Percentiles rank a stretch among this genome's conserved stretches.
phyloP scores from a whole-genome alignment of 1,140 invertebrate species.

The Scaptomyza montana region DNA sequence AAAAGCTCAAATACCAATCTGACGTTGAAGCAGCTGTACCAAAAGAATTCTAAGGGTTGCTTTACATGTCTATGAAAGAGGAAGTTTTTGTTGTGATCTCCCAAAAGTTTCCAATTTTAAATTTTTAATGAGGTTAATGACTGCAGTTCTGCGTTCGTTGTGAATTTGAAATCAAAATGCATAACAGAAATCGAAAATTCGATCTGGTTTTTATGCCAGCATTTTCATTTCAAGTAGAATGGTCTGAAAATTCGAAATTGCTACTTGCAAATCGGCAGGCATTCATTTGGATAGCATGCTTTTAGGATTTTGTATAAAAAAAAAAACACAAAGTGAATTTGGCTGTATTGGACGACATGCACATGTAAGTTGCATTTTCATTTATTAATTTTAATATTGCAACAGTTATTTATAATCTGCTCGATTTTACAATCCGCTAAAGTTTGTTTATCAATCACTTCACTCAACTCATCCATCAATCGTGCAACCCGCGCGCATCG shows the following conservation, averaged over 20 bases:
- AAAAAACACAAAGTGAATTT: too few relatives aligned
- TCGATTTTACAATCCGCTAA: too few relatives aligned
- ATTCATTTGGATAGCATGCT: not conserved
- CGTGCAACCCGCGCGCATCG: not conserved
- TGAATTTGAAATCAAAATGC: constrained; percentile 1
- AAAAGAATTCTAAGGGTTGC: not conserved
- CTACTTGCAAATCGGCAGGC: not conserved
- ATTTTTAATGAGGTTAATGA: too few relatives aligned
- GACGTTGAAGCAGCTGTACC: constrained; percentile 13
- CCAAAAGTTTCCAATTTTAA: too few relatives aligned
- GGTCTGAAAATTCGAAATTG: not conserved
- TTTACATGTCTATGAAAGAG: not conserved
- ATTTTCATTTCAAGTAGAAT: not conserved
- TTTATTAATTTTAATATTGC: too few relatives aligned
- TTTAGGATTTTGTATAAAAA: not conserved
- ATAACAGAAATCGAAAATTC: not conserved
- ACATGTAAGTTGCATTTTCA: too few relatives aligned
- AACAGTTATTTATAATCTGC: too few relatives aligned
- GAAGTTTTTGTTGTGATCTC: too few relatives aligned
- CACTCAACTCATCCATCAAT: not conserved
- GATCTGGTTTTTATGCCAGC: too few relatives aligned
- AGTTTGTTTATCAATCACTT: not conserved
- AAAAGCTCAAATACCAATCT: constrained; percentile 26
- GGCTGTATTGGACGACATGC: too few relatives aligned
- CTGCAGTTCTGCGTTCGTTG: not conserved